phyloP scores from a whole-genome alignment of 2,888 invertebrate species.

The Micoletzkya japonica region DNA sequence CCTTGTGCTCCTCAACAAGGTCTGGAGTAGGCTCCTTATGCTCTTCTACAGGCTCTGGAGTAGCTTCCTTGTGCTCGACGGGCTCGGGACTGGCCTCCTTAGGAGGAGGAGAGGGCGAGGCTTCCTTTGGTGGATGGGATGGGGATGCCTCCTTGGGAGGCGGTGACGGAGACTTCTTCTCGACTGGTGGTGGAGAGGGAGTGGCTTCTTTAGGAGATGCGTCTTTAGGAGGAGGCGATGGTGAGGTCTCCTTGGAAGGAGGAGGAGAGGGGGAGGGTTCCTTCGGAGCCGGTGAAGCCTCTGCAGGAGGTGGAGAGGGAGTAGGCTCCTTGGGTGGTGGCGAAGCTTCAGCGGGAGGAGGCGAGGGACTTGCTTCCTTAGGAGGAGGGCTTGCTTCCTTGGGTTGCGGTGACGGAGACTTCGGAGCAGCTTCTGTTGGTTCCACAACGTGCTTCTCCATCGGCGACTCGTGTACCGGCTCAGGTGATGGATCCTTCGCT shows the following conservation, averaged over 20 bases:
- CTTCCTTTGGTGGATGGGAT: too few species aligned
- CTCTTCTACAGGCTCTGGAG: conserved; percentile 3
- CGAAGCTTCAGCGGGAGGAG: not conserved
- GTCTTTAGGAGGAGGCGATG: not conserved
- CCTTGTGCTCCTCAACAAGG: not conserved
- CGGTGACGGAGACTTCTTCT: too few species aligned
- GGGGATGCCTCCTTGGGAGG: too few species aligned
- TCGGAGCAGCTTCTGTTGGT: too few species aligned
- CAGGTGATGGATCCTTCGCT: not conserved
- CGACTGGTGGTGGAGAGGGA: not conserved
- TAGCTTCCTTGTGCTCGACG: not conserved
- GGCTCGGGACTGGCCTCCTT: not conserved
- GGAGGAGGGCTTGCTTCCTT: not conserved
- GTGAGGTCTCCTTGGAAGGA: not conserved
- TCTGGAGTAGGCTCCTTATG: not conserved
- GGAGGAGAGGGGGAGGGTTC: not conserved
- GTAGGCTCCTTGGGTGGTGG: too few species aligned
- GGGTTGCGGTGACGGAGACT: not conserved
- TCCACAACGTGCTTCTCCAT: not conserved
- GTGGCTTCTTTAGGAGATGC: not conserved
- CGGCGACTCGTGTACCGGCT: not conserved
- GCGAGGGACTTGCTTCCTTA: not conserved
- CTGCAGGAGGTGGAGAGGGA: not conserved
- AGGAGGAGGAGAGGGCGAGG: not conserved
- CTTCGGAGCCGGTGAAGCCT: not conserved